Evolutionary conservation across 2,888 invertebrate species (phyloP).

Genomic region (Oligia strigilis): DNA sequence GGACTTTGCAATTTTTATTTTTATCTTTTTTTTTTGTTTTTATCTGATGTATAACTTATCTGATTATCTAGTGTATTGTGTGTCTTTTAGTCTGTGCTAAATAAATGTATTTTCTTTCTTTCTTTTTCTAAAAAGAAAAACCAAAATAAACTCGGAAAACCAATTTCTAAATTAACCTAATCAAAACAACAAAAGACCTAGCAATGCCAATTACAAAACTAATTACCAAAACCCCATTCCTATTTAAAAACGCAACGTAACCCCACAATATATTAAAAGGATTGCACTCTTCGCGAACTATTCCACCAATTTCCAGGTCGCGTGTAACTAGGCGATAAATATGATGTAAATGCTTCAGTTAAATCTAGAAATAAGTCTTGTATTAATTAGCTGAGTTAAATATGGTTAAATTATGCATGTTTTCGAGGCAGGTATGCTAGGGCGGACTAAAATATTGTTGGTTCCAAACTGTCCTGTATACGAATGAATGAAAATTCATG

Average conservation of each 20-base stretch:
- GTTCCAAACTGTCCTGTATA: conserved; percentile 51
- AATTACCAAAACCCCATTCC: not conserved
- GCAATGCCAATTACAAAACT: conserved; percentile 1
- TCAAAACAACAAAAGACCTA: not conserved
- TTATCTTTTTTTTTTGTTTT: too few species aligned
- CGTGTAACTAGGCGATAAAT: conserved; percentile 67
- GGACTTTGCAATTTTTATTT: too few species aligned
- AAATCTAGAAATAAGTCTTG: conserved; percentile 70
- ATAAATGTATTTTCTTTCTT: too few species aligned
- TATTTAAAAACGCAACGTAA: conserved; percentile 21
- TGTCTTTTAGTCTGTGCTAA: too few species aligned
- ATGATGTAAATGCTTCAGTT: conserved; percentile 67
- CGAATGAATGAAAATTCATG: conserved; percentile 47
- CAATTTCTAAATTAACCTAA: not conserved
- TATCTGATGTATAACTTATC: too few species aligned
- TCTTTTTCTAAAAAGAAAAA: not conserved
- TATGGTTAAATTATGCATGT: conserved; percentile 67
- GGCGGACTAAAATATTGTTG: conserved; percentile 49
- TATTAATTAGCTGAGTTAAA: conserved; percentile 68
- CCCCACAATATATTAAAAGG: conserved; percentile 22
- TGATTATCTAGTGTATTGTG: too few species aligned
- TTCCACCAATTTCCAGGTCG: conserved; percentile 58
- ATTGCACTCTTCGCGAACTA: conserved; percentile 49
- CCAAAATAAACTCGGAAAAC: not conserved
- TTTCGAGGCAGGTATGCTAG: conserved; percentile 56